phyloP scores from a whole-genome alignment of 2,888 invertebrate genomes.

The Hydrotaea cyrtoneurina region DNA sequence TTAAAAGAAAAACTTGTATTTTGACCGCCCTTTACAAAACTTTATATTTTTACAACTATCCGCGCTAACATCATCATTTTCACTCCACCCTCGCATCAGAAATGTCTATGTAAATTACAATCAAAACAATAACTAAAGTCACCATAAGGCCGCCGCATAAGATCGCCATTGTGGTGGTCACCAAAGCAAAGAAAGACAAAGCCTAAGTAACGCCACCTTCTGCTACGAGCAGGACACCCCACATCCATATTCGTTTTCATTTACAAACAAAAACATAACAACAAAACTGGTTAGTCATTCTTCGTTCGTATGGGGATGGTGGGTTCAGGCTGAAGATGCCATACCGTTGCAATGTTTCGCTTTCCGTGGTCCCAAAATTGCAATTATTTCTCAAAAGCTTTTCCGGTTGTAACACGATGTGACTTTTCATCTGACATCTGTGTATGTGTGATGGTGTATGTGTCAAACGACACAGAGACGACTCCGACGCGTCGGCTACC shows the following conservation, averaged over 20 bases:
- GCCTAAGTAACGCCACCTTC: no score
- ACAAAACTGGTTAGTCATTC: constrained; percentile 22
- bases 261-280: not conserved
- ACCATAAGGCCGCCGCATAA: constrained; percentile 6
- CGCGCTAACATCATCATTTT: constrained; percentile 30
- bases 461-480: not conserved
- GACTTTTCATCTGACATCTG: constrained; percentile 50
- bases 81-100: constrained; percentile 1
- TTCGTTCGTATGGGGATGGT: not conserved
- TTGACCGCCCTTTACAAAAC: no score
- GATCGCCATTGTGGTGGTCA: constrained; percentile 14
- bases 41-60: no score
- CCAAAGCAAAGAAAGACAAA: constrained; percentile 3
- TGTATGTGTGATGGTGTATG: not conserved
- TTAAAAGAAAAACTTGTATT: no score
- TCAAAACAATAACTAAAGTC: constrained; percentile 1
- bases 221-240: not conserved
- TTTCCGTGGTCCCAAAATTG: constrained; percentile 42
- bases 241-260: constrained; percentile 37
- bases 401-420: constrained; percentile 59
- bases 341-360: constrained; percentile 34
- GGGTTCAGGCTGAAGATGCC: constrained; percentile 36
- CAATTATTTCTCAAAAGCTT: constrained; percentile 57
- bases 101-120: constrained; percentile 6
- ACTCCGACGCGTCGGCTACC: constrained; percentile 41